A percentile compares a stretch with the other conserved stretches of the same genome.
Conservation (phyloP, 1,140 invertebrate genomes). For the Drosophila repleta region DNA sequence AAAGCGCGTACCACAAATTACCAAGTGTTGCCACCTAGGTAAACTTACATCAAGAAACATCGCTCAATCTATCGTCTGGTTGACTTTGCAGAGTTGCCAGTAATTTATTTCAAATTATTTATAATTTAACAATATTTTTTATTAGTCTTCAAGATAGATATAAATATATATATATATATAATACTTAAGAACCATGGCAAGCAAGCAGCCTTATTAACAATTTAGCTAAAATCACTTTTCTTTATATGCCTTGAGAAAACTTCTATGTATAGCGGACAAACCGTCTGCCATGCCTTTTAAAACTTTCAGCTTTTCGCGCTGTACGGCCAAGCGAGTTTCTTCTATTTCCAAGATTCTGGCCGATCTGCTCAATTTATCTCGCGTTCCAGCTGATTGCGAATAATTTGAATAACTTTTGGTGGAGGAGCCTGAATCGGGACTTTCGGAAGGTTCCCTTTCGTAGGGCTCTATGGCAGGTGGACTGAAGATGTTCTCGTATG, state of each 20-base stretch:
- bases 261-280: slow-evolving; percentile 32
- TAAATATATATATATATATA: no score
- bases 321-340: slow-evolving; percentile 29
- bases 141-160: background rate
- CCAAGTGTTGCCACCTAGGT: background rate
- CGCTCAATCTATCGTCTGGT: background rate
- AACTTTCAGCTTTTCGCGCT: slow-evolving; percentile 32
- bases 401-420: background rate
- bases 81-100: background rate
- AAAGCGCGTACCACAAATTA: background rate
- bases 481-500: background rate
- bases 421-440: background rate
- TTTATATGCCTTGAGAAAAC: slow-evolving; percentile 26
- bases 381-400: background rate
- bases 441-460: background rate
- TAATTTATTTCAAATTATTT: no score
- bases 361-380: background rate
- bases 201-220: background rate
- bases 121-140: background rate
- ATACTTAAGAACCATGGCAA: slow-evolving; percentile 2
- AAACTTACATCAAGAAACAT: background rate
- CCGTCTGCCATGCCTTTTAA: slow-evolving; percentile 38
- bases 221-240: background rate
- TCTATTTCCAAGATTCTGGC: slow-evolving; percentile 26
- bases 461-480: background rate